phyloP scores from a whole-genome alignment of 2,888 invertebrate genomes.

The Lepidochrysops patricia region DNA sequence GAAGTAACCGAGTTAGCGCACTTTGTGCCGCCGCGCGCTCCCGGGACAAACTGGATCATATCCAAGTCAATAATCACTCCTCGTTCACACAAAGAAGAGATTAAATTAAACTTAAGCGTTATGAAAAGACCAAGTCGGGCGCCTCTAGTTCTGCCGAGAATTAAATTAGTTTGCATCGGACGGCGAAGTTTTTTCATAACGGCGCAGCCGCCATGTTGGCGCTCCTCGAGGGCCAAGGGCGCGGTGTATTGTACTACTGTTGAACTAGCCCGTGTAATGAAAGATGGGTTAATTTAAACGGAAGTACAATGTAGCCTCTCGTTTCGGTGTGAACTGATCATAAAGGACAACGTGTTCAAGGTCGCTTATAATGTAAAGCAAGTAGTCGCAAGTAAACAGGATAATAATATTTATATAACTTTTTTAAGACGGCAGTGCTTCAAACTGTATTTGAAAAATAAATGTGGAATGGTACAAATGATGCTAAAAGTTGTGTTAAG shows the following conservation, averaged over 20 bases:
- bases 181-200: conserved; percentile 4
- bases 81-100: neutral
- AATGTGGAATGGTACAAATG: too few relatives aligned
- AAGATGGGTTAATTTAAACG: too few relatives aligned
- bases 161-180: neutral
- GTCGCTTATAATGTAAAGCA: too few relatives aligned
- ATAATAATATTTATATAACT: too few relatives aligned
- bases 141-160: neutral
- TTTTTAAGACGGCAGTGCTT: too few relatives aligned
- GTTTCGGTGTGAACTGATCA: too few relatives aligned
- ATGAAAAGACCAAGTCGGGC: neutral
- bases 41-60: neutral
- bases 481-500: too few relatives aligned
- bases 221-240: neutral
- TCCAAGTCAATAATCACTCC: neutral
- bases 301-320: too few relatives aligned
- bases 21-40: neutral
- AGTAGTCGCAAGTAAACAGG: too few relatives aligned
- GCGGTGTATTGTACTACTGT: neutral
- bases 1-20: neutral
- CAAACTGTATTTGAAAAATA: too few relatives aligned
- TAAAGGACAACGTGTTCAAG: too few relatives aligned
- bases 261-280: too few relatives aligned
- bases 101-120: neutral
- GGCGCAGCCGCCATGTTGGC: neutral